Conservation (phyloP, 2,113 vertebrate genomes). For the Lagopus muta region DNA sequence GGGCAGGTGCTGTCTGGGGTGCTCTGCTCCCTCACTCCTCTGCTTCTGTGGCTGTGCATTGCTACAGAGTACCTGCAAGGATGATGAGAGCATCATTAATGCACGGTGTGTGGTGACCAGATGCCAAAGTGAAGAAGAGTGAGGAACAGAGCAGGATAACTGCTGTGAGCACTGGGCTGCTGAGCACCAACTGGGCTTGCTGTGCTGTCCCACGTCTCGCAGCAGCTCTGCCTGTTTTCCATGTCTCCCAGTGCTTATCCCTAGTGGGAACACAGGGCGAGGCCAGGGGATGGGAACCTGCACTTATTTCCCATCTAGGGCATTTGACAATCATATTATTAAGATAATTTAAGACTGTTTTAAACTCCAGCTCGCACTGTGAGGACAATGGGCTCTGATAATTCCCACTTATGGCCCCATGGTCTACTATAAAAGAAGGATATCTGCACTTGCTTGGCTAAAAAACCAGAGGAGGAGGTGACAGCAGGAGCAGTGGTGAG, state of each 20-base stretch:
- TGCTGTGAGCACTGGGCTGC: not conserved
- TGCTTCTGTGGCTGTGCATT: not conserved
- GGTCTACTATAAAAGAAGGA: not conserved
- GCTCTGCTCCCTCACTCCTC: accelerated
- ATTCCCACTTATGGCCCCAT: not conserved
- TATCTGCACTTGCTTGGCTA: not conserved
- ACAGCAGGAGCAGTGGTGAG: not conserved
- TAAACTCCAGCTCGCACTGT: not conserved
- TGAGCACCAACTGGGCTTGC: accelerated
- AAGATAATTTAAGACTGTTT: not conserved
- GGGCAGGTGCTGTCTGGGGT: not conserved
- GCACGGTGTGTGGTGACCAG: not conserved
- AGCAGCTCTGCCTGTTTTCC: accelerated
- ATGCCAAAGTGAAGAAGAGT: not conserved
- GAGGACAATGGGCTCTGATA: not conserved
- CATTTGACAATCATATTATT: not conserved
- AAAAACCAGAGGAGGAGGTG: not conserved
- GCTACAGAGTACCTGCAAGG: not conserved
- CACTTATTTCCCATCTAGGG: not conserved
- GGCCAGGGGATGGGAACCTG: not conserved
- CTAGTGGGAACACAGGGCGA: not conserved
- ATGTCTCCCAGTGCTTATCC: not conserved
- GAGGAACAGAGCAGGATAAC: not conserved
- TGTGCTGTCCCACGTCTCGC: accelerated
- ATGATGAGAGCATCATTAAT: not conserved